These are phyloP conservation scores for Hemiscyllium ocellatum DNA, from an alignment of 2,113 vertebrate genomes.

Conservation along the genomic window DNA sequence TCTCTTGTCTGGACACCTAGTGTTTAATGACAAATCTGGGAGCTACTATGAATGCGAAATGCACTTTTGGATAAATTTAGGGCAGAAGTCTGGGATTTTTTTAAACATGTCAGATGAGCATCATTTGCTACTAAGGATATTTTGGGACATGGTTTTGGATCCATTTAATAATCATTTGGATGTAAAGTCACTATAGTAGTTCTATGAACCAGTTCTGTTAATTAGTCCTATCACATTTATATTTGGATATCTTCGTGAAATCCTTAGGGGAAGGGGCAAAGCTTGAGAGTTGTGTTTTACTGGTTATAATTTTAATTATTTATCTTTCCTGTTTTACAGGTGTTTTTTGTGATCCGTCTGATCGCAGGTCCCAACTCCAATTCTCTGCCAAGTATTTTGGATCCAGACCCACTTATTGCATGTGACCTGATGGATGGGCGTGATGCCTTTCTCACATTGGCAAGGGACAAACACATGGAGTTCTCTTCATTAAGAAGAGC, in stretches of 20 bases:
- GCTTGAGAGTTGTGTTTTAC: not conserved
- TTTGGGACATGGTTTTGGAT: not conserved
- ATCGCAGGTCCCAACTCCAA: slow-evolving; percentile 86
- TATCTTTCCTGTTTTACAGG: slow-evolving; percentile 53
- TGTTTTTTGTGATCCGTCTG: slow-evolving; percentile 95
- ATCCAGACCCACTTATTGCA: slow-evolving; percentile 82
- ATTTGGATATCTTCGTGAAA: not conserved
- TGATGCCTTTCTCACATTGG: slow-evolving; percentile 91
- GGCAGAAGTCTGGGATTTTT: not conserved
- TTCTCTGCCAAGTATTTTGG: slow-evolving; percentile 82
- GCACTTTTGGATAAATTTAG: not conserved
- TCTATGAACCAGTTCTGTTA: not conserved
- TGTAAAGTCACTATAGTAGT: not conserved
- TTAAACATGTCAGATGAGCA: not conserved
- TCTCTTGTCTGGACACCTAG: not conserved
- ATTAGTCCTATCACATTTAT: not conserved
- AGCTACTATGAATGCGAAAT: not conserved
- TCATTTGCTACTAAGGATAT: not conserved
- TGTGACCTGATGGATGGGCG: slow-evolving; percentile 98
- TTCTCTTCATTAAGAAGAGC: slow-evolving; percentile 87
- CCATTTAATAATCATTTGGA: not conserved
- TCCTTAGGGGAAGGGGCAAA: not conserved
- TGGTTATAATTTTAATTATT: not conserved
- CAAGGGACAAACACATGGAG: slow-evolving; percentile 92
- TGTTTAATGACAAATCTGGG: not conserved